phyloP scores from a whole-genome alignment of 2,888 invertebrate genomes.

The Biston stratarius region DNA sequence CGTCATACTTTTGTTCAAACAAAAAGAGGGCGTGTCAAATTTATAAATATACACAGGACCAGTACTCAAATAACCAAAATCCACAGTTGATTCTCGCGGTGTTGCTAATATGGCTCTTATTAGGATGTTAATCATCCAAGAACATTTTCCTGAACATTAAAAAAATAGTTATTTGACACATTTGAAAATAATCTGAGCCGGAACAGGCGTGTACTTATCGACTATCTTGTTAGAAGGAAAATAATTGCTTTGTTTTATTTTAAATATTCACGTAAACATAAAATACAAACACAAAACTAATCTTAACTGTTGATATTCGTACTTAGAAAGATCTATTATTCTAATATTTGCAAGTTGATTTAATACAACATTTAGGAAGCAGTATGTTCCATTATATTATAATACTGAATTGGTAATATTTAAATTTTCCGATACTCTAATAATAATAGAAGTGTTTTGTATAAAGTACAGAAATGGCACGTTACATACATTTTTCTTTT shows the following conservation, averaged over 20 bases:
- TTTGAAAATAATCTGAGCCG: background rate
- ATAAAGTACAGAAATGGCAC: too few relatives aligned
- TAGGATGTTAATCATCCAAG: constrained; percentile 2
- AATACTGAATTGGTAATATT: too few relatives aligned
- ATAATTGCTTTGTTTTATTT: background rate
- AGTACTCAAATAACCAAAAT: constrained; percentile 1
- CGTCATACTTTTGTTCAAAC: background rate
- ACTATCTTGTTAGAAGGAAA: background rate
- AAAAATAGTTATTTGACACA: constrained; percentile 4
- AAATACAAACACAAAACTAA: background rate
- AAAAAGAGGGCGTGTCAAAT: background rate
- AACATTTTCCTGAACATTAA: background rate
- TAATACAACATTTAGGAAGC: background rate
- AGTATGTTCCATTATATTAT: background rate
- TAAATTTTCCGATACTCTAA: too few relatives aligned
- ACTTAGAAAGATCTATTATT: background rate
- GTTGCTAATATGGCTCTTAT: constrained; percentile 2
- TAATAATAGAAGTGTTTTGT: too few relatives aligned
- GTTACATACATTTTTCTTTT: too few relatives aligned
- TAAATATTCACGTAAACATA: background rate
- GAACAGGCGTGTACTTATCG: background rate
- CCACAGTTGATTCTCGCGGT: constrained; percentile 5
- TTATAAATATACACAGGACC: background rate
- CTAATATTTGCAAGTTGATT: constrained; percentile 2
- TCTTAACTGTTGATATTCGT: too few relatives aligned